These are phyloP conservation scores for Zaprionus camerounensis DNA, from an alignment of 1,140 invertebrate genomes.

Conservation along the genomic window DNA sequence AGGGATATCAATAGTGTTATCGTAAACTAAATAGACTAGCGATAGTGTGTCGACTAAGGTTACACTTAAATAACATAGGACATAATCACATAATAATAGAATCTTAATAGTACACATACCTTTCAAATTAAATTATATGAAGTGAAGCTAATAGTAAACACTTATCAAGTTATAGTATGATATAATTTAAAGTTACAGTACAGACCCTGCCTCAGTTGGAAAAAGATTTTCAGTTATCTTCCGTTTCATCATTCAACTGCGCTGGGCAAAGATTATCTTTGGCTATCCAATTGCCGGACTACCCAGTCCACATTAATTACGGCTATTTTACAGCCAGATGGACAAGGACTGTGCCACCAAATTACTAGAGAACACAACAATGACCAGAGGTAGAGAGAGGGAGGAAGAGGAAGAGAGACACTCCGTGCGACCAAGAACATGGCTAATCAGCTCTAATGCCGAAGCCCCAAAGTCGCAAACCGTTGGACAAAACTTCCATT, in stretches of 20 bases:
- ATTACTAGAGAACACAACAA: constrained; percentile 21
- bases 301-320: constrained; percentile 68
- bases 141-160: no score
- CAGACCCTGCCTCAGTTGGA: no score
- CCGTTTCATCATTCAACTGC: constrained; percentile 7
- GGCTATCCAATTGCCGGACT: constrained; percentile 47
- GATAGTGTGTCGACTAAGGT: no score
- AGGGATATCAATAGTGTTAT: fast-evolving
- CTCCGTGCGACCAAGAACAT: constrained; percentile 33
- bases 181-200: no score
- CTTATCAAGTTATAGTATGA: no score
- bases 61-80: background rate
- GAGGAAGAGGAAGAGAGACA: background rate
- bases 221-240: background rate
- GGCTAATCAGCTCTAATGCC: constrained; percentile 70
- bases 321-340: constrained; percentile 44
- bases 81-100: no score
- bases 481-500: constrained; percentile 41
- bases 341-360: constrained; percentile 11
- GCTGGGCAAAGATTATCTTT: constrained; percentile 46
- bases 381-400: constrained; percentile 23
- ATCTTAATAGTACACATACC: no score
- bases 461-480: background rate
- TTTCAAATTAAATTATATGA: no score
- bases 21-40: no score